Evolutionary conservation across 2,797 vertebrate species (phyloP), one percentile per base, ranked within the genome.

Genomic region (Mus spretus): DNA sequence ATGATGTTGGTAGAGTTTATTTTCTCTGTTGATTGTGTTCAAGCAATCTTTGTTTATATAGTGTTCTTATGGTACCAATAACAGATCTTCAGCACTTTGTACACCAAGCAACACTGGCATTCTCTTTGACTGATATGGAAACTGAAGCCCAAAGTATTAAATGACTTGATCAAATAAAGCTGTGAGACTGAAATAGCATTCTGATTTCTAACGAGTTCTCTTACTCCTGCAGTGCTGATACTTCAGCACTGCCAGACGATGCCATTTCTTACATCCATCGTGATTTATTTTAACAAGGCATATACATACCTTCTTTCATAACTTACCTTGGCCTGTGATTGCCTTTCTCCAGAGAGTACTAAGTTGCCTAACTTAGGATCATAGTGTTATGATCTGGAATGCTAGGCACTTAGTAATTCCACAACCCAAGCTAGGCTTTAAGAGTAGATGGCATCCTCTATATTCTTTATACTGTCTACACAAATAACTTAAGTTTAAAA

Each of bases 341-440:
- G 14, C 50, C 40, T 80, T n/a, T 89, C 7, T 83, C 87, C 7
- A 55, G 40, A 88, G 24, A 83, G 53, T 77, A 40, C n/a, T 28
- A 22, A 96, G 72, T 94, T 96, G 63, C 89, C 28, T 94, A 86
- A 83, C 37, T 88, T 67, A 63, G 47, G 63, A 88, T 92, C 61
- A 15, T 55, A 75, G 79, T 95, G 24, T n/a, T 80, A 12, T 15
- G 17, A 87, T 88, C 74, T 89, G 77, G 26, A 83, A 55, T 50
- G 86, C 28, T 81, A 31, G 81, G 85, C 61, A 89, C 74, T n/a
- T 47, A 19, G 34, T 85, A 85, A 65, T 77, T 95, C 59, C 59
- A 11, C 15, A 22, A 84, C 44, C 14, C 67, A 74, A 61, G 13
- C 61, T 81, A 7, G 55, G 12, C 47, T n/a, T 95, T 65, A 91